Base-by-base conservation (phyloP, 2,888 invertebrate genomes). In the Andrena camellia region DNA sequence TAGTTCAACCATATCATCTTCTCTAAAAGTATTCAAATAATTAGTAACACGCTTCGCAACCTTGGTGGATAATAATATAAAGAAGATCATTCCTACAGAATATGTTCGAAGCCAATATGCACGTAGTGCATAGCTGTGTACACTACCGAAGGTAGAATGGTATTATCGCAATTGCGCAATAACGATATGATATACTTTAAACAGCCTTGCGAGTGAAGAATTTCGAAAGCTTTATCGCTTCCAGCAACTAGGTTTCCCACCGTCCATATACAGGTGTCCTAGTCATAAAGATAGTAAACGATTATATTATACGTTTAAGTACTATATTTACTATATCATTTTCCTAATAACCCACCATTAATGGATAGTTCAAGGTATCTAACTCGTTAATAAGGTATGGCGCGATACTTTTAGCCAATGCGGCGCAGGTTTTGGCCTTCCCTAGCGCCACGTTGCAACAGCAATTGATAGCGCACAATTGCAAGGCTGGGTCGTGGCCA, bases 361-460 rank as follows among this genome's bases (percentile, higher is more conserved):
- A 79, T 31, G 90, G 91, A 85, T 89, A 86, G 71, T 92, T 95
- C 60, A 92, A 88, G 60, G 92, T 93, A 69, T 94, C 92, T 23
- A 94, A 82, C 60, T 93, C 91, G 0, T 92, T 88, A 2, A 95
- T 90, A 0, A 96, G 93, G 88, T 96, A 96, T 0, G 95, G 92
- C 0, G 95, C 95, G 0, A 94, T 94, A 1, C 94, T 94, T 89
- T 95, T 95, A 0, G 95, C 94, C 0, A 96, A 74, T 0, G 93
- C 83, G 0, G 88, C 68, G 70, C 95, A 95, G 0, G 94, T 94
- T 73, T 94, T 94, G 0, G 86, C 33, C 84, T 95, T 95, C 0
- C 95, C 95, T 0, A 96, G 92, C 0, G 96, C 94, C 69, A 96
- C 90, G 90, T 96, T 96, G 85, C 96, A 96, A 68, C 94, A 94